A percentile compares a stretch with the other conserved stretches of the same genome.
Evolutionary conservation across 2,888 invertebrate species (phyloP).

Genomic region (Tuberolachnus salignus): DNA sequence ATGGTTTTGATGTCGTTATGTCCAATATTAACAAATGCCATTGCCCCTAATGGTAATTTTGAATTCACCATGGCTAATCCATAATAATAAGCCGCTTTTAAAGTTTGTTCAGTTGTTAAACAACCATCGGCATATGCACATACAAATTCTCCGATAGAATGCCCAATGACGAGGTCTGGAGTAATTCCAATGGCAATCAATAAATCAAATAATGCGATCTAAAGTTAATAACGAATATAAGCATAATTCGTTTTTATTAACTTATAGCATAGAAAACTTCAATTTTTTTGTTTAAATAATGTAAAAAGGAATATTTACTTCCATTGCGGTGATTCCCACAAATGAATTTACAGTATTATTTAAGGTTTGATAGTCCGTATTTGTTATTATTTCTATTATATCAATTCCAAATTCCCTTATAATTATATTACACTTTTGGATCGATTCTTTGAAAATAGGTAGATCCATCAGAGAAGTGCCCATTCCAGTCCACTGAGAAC

Average conservation of each 20-base stretch:
- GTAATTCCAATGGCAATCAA: conserved; percentile 68
- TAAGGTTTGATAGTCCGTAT: conserved; percentile 69
- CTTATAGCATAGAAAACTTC: too few species aligned
- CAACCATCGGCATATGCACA: conserved; percentile 72
- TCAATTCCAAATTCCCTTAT: conserved; percentile 71
- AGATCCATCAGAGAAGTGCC: conserved; percentile 76
- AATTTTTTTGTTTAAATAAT: not conserved
- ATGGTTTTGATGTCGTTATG: conserved; percentile 60
- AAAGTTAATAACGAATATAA: conserved; percentile 58
- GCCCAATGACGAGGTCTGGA: conserved; percentile 78
- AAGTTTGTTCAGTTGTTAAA: conserved; percentile 69
- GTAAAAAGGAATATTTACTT: conserved; percentile 62
- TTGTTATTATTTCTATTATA: conserved; percentile 70
- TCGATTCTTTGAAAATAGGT: conserved; percentile 74
- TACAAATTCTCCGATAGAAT: conserved; percentile 71
- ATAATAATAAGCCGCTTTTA: conserved; percentile 69
- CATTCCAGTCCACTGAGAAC: conserved; percentile 87
- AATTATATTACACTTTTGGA: conserved; percentile 71
- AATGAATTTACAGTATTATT: conserved; percentile 75
- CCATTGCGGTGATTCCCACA: conserved; percentile 74
- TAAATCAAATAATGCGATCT: conserved; percentile 71
- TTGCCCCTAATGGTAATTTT: conserved; percentile 63
- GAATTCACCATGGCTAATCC: conserved; percentile 64
- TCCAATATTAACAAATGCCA: conserved; percentile 66
- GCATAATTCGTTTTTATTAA: too few species aligned